Percentiles rank a stretch among this genome's conserved stretches.
These are phyloP conservation scores for Petrolisthes cinctipes DNA, from an alignment of 2,888 invertebrate genomes.

Conservation along the genomic window DNA sequence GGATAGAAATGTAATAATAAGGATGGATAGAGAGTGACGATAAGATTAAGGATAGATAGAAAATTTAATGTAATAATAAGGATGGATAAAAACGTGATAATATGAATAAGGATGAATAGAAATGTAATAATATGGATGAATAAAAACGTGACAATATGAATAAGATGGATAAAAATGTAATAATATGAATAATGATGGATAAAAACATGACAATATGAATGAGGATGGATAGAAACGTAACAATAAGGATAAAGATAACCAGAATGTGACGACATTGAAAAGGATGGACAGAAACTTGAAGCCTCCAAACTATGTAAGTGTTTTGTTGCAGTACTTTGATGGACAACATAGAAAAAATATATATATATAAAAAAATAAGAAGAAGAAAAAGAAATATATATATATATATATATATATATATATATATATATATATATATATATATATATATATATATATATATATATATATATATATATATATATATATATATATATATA, in stretches of 20 bases:
- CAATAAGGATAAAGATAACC: background rate
- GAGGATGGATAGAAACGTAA: background rate
- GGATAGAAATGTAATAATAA: background rate
- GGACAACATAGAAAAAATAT: too few species aligned
- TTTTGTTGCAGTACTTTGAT: too few species aligned
- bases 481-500: constrained; percentile 45
- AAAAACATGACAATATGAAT: background rate
- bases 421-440: constrained; percentile 43
- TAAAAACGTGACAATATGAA: background rate
- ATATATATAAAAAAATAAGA: background rate
- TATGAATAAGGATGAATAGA: background rate
- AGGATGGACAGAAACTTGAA: background rate
- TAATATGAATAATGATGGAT: background rate
- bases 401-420: constrained; percentile 43
- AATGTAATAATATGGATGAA: background rate
- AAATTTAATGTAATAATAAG: background rate
- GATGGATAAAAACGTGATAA: background rate
- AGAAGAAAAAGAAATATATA: constrained; percentile 26
- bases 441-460: constrained; percentile 43
- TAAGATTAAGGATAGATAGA: too few species aligned
- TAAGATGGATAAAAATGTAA: background rate
- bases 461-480: constrained; percentile 42
- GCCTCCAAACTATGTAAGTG: too few species aligned
- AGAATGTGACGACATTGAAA: background rate
- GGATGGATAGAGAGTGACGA: background rate